These are phyloP conservation scores for Polyergus mexicanus DNA, from an alignment of 1,140 invertebrate species.

Conservation along the genomic window DNA sequence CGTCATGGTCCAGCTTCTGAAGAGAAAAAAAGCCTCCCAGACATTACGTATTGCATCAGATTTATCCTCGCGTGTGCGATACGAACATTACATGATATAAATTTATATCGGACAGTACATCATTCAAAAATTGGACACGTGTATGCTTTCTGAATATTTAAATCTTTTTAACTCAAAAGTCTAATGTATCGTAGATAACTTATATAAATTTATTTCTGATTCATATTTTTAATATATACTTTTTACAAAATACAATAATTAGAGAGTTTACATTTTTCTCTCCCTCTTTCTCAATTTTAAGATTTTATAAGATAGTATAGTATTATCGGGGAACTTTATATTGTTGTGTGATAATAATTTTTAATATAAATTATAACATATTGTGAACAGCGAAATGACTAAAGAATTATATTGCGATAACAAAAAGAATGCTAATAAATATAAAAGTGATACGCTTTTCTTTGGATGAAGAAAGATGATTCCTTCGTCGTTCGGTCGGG, in stretches of 20 bases:
- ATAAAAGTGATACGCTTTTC: slow-evolving; percentile 14
- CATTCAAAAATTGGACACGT: too few relatives aligned
- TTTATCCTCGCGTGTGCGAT: neutral
- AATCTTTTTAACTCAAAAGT: too few relatives aligned
- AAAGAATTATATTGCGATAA: slow-evolving; percentile 11
- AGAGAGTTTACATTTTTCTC: neutral
- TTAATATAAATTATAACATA: slow-evolving; percentile 2
- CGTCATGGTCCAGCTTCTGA: neutral
- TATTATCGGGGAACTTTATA: neutral
- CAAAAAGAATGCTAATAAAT: slow-evolving; percentile 18
- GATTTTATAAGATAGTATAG: neutral
- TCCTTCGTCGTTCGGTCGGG: slow-evolving; percentile 35
- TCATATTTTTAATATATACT: neutral
- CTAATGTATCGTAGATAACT: too few relatives aligned
- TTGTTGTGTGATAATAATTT: neutral
- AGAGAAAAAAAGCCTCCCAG: neutral
- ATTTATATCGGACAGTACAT: neutral
- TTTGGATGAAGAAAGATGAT: slow-evolving; percentile 48
- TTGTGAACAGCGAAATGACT: neutral
- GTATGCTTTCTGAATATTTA: too few relatives aligned
- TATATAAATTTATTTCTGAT: neutral
- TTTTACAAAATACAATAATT: slow-evolving; percentile 9
- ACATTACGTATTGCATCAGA: neutral
- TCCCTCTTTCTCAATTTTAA: neutral
- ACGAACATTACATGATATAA: neutral